Conservation (phyloP, 2,797 vertebrate species). For the Sebastes reedi region DNA sequence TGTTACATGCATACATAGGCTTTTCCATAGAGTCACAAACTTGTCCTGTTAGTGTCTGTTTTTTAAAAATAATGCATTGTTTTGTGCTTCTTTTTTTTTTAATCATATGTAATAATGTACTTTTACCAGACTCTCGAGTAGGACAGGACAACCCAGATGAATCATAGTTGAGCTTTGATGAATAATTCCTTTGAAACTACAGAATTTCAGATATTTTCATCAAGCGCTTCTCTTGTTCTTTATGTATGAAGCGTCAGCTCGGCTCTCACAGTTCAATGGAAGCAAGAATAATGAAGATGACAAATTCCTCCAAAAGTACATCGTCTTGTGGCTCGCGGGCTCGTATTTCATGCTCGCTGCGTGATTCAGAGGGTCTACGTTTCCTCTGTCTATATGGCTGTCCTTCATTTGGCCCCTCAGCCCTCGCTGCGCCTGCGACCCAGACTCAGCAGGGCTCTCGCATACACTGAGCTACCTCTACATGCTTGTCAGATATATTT, state of each 20-base stretch:
- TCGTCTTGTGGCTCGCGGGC: slow-evolving; percentile 34
- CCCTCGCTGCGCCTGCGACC: background rate
- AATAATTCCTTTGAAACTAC: slow-evolving; percentile 34
- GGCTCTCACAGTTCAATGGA: slow-evolving; percentile 22
- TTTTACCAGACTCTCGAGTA: background rate
- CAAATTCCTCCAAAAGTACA: slow-evolving; percentile 40
- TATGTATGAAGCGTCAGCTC: slow-evolving; percentile 39
- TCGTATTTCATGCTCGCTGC: slow-evolving; percentile 38
- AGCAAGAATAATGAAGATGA: slow-evolving; percentile 35
- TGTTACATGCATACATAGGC: background rate
- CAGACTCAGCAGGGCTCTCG: slow-evolving; percentile 9
- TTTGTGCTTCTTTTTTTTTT: background rate
- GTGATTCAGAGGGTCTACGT: slow-evolving; percentile 45
- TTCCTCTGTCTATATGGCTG: slow-evolving; percentile 28
- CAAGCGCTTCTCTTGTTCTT: background rate
- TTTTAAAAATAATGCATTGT: background rate
- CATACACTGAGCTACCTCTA: background rate
- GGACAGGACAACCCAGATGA: slow-evolving; percentile 6
- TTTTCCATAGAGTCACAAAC: background rate
- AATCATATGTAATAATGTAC: background rate
- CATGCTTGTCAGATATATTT: slow-evolving; percentile 17
- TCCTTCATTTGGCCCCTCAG: slow-evolving; percentile 32
- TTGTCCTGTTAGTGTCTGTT: background rate
- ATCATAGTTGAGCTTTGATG: slow-evolving; percentile 19
- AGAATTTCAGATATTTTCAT: slow-evolving; percentile 20